Evolutionary conservation across 2,888 invertebrate species (phyloP), one percentile per base, ranked within the genome.

Genomic region (Antitype chi): DNA sequence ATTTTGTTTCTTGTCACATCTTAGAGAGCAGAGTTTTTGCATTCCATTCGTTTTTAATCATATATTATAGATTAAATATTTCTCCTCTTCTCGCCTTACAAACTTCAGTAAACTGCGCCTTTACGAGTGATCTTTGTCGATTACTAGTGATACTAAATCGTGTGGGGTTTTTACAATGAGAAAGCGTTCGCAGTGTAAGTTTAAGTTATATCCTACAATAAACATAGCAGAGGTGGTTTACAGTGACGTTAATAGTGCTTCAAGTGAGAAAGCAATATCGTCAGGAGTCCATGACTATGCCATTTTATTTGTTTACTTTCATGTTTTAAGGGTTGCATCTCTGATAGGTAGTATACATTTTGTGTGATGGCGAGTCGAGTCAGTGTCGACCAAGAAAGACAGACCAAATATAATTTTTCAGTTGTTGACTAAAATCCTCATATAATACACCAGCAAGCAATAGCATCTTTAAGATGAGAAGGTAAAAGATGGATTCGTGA

Each of bases 241-340:
- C 85, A 80, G 55, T 76, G 84, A 85, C 84, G 76, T 86, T 86
- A 85, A 86, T 86, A 86, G 85, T 74, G 69, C 74, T 86, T 70
- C 76, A 86, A 80, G 71, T 84, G 85, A 43, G 85, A 78, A 84
- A 72, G 85, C 84, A 84, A 84, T 86, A 84, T 76, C 59, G 87
- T 84, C 85, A 74, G 84, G 64, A 86, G 84, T 69, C 52, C 77
- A 85, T 69, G 66, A 82, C 28, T 62, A 57, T 71, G 80, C 84
- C 70, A 79, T 77, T 78, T 69, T 72, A 86, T 84, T 83, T 83
- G 86, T 71, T 69, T 47, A 52, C 74, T 83, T 79, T 84, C 83
- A 63, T 43, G 66, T 68, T 76, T 20, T 53, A 77, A 52, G 57
- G 69, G 23, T 82, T 73, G 55, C 25, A 47, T 55, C 66, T 57